Conservation (phyloP, 2,888 invertebrate species). For the Latrodectus hesperus region DNA sequence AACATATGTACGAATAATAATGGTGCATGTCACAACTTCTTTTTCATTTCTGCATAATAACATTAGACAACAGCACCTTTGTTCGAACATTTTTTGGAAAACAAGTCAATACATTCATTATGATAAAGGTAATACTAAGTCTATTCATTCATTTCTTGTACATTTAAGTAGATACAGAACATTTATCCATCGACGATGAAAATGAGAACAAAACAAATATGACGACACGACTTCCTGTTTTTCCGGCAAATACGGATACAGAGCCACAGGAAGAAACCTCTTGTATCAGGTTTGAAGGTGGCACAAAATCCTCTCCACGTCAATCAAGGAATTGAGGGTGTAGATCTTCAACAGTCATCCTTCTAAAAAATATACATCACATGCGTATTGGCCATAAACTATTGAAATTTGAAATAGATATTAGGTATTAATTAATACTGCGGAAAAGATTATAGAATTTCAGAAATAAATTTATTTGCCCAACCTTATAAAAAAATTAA, state of each 20-base stretch:
- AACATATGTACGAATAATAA: constrained; percentile 12
- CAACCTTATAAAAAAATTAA: no score
- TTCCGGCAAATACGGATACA: constrained; percentile 4
- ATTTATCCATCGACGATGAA: constrained; percentile 30
- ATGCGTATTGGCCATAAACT: no score
- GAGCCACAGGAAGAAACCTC: not conserved
- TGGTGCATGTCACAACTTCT: constrained; percentile 6
- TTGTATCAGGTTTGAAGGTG: constrained; percentile 17
- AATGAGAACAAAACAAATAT: constrained; percentile 30
- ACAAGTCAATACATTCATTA: constrained; percentile 1
- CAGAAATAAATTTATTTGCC: no score
- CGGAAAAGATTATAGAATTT: no score
- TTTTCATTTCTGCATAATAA: constrained; percentile 7
- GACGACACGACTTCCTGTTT: not conserved
- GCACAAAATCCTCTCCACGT: not conserved
- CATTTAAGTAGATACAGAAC: constrained; percentile 64
- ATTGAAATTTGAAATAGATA: no score
- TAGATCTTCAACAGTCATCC: constrained; percentile 43
- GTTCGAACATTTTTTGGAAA: constrained; percentile 13
- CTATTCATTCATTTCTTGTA: constrained; percentile 20
- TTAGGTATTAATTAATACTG: no score
- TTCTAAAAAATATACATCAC: constrained; percentile 14
- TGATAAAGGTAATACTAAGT: constrained; percentile 41
- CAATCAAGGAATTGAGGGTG: not conserved
- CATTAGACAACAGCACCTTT: constrained; percentile 42